These are phyloP conservation scores for Xiphydria camelus DNA, from an alignment of 2,888 invertebrate genomes.

Conservation along the genomic window DNA sequence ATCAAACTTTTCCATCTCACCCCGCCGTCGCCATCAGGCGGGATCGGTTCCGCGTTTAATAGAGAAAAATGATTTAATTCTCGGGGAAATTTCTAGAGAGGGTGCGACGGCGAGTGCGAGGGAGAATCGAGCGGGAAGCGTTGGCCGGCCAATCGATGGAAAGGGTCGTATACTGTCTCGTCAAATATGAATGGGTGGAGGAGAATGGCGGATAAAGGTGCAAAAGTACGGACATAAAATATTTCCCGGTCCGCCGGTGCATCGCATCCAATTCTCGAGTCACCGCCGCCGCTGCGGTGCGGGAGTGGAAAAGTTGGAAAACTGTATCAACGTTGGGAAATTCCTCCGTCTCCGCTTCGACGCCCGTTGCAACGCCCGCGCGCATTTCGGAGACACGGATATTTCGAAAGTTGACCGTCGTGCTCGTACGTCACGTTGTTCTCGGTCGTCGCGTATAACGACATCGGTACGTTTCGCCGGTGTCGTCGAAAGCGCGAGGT, in stretches of 20 bases:
- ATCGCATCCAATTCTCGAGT: slow-evolving; percentile 26
- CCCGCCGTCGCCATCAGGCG: no score
- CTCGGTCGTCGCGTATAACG: no score
- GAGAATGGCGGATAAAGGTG: slow-evolving; percentile 35
- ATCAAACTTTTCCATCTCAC: no score
- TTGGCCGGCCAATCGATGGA: neutral
- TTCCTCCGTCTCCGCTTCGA: no score
- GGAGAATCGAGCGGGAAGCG: slow-evolving; percentile 5
- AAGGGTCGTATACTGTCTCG: slow-evolving; percentile 18
- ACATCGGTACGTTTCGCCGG: no score
- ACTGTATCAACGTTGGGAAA: slow-evolving; percentile 29
- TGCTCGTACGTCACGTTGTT: no score
- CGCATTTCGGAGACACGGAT: no score
- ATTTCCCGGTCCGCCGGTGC: slow-evolving; percentile 36
- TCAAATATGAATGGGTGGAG: slow-evolving; percentile 41
- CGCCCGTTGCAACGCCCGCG: no score
- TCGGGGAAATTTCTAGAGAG: slow-evolving; percentile 19
- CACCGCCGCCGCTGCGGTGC: slow-evolving; percentile 13
- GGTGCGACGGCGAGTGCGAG: no score
- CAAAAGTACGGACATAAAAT: slow-evolving; percentile 35
- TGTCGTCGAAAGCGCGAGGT: no score
- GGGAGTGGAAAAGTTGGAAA: slow-evolving; percentile 25
- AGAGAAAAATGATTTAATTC: slow-evolving; percentile 30
- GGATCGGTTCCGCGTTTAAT: no score
- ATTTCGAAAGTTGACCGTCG: no score